Conservation (phyloP, 2,888 invertebrate species). For the Mythimna loreyi region DNA sequence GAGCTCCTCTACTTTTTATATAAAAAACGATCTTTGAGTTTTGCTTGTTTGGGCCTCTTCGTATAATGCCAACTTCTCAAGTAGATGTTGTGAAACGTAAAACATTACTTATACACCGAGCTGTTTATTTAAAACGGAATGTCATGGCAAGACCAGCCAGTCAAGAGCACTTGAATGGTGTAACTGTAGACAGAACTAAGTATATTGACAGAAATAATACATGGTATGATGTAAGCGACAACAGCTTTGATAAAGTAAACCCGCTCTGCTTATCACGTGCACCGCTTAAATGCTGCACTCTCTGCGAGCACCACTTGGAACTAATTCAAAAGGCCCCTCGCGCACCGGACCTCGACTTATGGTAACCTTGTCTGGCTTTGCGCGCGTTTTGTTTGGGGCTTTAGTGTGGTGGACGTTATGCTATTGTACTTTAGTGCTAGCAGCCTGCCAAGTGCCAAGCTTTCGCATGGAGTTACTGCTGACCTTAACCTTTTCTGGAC, state of each 20-base stretch:
- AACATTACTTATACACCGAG: background rate
- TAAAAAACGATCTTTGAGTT: background rate
- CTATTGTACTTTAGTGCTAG: slow-evolving; percentile 2
- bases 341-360: slow-evolving; percentile 43
- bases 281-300: slow-evolving; percentile 38
- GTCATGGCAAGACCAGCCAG: background rate
- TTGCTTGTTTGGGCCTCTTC: background rate
- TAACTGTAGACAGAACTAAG: too few species aligned
- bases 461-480: background rate
- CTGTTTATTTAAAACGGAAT: background rate
- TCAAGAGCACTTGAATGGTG: background rate
- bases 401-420: slow-evolving; percentile 12
- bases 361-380: slow-evolving; percentile 48
- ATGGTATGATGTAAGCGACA: too few species aligned
- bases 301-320: slow-evolving; percentile 65
- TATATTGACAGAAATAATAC: too few species aligned
- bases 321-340: slow-evolving; percentile 67
- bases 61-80: too few species aligned
- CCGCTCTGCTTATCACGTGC: slow-evolving; percentile 16
- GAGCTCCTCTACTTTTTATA: background rate
- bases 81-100: too few species aligned
- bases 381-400: slow-evolving; percentile 34
- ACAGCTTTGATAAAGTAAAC: background rate
- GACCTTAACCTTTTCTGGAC: background rate
- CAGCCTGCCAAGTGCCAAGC: slow-evolving; percentile 24